A percentile compares a stretch with the other conserved stretches of the same genome.
Evolutionary conservation across 1,140 invertebrate species (phyloP).

Genomic region (Drosophila pandora): DNA sequence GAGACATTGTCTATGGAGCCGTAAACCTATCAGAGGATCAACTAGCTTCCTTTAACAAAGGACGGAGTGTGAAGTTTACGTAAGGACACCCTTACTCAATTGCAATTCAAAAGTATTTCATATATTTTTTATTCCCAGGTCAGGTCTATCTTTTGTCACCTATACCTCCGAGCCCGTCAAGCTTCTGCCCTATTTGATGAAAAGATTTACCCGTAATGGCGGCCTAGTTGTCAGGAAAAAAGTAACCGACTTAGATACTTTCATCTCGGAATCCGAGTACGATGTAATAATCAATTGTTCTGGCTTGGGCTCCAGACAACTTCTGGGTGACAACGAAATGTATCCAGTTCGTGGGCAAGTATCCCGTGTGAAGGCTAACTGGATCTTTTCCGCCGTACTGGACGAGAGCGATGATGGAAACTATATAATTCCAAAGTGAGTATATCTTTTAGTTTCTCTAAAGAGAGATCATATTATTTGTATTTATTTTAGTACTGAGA

Average conservation of each 20-base stretch:
- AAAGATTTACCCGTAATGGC: constrained; percentile 85
- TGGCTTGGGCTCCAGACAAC: constrained; percentile 86
- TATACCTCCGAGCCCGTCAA: constrained; percentile 86
- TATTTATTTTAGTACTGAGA: constrained; percentile 85
- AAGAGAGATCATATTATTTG: background rate
- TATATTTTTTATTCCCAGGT: constrained; percentile 83
- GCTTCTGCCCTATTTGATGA: constrained; percentile 86
- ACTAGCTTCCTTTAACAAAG: constrained; percentile 84
- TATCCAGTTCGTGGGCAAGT: constrained; percentile 89
- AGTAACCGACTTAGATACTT: constrained; percentile 85
- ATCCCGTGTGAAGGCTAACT: constrained; percentile 87
- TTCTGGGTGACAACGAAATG: constrained; percentile 86
- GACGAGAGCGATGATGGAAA: constrained; percentile 86
- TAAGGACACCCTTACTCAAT: constrained; percentile 39
- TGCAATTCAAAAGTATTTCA: background rate
- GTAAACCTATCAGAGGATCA: constrained; percentile 83
- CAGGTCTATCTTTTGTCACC: constrained; percentile 86
- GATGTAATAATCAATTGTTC: constrained; percentile 90
- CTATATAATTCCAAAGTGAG: constrained; percentile 91
- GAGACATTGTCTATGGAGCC: constrained; percentile 86
- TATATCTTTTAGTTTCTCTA: background rate
- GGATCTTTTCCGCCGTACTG: constrained; percentile 86
- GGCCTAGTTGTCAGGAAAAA: constrained; percentile 85
- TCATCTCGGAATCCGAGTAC: constrained; percentile 84
- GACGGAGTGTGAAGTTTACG: constrained; percentile 85